Evolutionary conservation across 2,797 vertebrate species (phyloP).

Genomic region (Acanthornis magna): DNA sequence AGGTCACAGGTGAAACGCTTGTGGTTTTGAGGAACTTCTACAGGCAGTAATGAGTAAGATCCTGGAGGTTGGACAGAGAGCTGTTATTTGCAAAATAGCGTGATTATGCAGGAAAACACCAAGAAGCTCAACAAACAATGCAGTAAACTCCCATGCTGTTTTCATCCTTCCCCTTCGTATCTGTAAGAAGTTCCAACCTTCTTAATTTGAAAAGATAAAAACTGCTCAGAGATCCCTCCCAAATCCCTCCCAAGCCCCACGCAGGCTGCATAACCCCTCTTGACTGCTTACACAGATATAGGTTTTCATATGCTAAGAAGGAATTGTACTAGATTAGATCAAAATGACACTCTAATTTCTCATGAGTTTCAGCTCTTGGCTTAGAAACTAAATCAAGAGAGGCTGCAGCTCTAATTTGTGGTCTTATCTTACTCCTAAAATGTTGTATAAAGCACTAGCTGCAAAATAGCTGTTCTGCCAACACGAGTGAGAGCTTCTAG

Average conservation of each 20-base stretch:
- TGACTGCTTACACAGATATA: not conserved
- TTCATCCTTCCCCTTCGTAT: not conserved
- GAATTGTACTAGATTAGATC: fast-evolving
- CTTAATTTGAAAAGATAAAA: not conserved
- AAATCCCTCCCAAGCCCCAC: not conserved
- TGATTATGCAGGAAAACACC: not conserved
- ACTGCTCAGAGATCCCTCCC: not conserved
- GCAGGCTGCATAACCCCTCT: not conserved
- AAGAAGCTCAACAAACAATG: not conserved
- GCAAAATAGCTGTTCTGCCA: not conserved
- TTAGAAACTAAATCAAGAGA: not conserved
- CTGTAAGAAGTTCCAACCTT: not conserved
- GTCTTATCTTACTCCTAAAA: not conserved
- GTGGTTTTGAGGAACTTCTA: constrained; percentile 91
- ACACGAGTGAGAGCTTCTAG: not conserved
- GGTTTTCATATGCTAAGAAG: not conserved
- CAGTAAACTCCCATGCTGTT: not conserved
- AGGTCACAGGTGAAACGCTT: constrained; percentile 89
- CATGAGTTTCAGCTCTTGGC: not conserved
- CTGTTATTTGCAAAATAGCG: not conserved
- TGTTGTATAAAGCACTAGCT: not conserved
- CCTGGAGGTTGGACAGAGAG: constrained; percentile 73
- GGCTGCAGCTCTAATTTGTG: not conserved
- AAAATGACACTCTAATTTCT: not conserved
- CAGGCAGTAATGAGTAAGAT: constrained; percentile 81